Percentiles rank a stretch among this genome's conserved stretches.
Evolutionary conservation across 2,888 invertebrate species (phyloP).

Genomic region (Tipula helvola): DNA sequence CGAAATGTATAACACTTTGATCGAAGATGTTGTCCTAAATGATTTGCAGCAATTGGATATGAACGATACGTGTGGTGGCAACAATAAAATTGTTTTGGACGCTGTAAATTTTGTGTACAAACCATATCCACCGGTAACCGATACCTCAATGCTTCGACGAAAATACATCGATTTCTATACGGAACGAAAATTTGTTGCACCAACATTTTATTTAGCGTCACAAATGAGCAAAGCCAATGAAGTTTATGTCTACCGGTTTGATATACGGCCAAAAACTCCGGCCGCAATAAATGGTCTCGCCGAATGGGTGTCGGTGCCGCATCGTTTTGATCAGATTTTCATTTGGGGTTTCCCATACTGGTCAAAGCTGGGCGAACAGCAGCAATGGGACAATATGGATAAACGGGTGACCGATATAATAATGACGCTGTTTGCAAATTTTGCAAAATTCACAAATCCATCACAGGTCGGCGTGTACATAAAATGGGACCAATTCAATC

Average conservation of each 20-base stretch:
- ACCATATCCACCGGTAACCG: conserved; percentile 49
- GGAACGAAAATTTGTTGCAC: conserved; percentile 61
- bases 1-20: conserved; percentile 43
- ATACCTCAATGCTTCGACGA: conserved; percentile 47
- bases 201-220: conserved; percentile 54
- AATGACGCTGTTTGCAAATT: conserved; percentile 71
- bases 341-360: conserved; percentile 71
- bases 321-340: conserved; percentile 69
- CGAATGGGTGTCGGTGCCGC: conserved; percentile 68
- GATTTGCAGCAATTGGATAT: conserved; percentile 46
- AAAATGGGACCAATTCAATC: conserved; percentile 60
- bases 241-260: conserved; percentile 63
- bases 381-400: conserved; percentile 64
- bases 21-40: conserved; percentile 47
- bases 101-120: conserved; percentile 66
- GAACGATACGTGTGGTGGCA: conserved; percentile 44
- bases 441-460: conserved; percentile 61
- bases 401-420: conserved; percentile 66
- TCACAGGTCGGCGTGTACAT: conserved; percentile 57
- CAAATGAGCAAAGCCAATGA: conserved; percentile 44
- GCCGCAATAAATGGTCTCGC: conserved; percentile 53
- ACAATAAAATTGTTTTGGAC: conserved; percentile 54
- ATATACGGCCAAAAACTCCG: conserved; percentile 55
- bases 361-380: conserved; percentile 43
- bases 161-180: conserved; percentile 59